These are phyloP conservation scores for Drosophila affinis DNA, from an alignment of 2,888 invertebrate species.

Conservation along the genomic window DNA sequence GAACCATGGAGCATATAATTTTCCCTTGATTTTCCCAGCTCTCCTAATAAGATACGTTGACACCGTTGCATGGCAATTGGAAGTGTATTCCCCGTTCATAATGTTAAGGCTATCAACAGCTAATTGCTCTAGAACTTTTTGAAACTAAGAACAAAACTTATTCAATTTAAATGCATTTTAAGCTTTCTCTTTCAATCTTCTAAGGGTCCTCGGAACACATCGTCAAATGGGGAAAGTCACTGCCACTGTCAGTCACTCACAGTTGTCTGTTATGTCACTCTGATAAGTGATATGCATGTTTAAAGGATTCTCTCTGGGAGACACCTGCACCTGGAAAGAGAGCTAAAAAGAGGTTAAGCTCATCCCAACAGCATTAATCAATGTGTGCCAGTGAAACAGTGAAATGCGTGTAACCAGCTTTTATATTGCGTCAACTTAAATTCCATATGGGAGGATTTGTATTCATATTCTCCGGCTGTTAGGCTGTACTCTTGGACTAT, in stretches of 20 bases:
- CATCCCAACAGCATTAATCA: constrained; percentile 10
- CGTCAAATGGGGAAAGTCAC: constrained; percentile 23
- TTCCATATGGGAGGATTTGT: constrained; percentile 2
- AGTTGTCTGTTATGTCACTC: constrained; percentile 31
- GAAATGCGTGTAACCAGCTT: not conserved
- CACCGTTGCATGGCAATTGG: constrained; percentile 20
- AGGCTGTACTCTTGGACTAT: not conserved
- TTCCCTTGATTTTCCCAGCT: no score
- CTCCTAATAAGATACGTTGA: not conserved
- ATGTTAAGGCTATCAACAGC: no score
- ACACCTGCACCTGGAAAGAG: constrained; percentile 20
- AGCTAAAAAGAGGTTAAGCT: constrained; percentile 5
- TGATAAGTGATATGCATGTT: constrained; percentile 25
- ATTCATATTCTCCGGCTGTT: no score
- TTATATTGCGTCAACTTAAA: constrained; percentile 41
- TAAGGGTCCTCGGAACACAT: not conserved
- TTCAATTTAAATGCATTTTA: no score
- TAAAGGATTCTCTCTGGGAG: constrained; percentile 9
- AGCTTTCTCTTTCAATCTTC: constrained; percentile 6
- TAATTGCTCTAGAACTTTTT: no score
- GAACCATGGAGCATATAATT: no score
- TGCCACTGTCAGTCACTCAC: constrained; percentile 21
- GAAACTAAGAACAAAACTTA: no score
- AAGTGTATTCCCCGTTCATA: not conserved
- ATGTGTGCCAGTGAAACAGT: constrained; percentile 27